These are phyloP conservation scores for Lacanobia wlatinum DNA, from an alignment of 2,888 invertebrate species.

Conservation along the genomic window DNA sequence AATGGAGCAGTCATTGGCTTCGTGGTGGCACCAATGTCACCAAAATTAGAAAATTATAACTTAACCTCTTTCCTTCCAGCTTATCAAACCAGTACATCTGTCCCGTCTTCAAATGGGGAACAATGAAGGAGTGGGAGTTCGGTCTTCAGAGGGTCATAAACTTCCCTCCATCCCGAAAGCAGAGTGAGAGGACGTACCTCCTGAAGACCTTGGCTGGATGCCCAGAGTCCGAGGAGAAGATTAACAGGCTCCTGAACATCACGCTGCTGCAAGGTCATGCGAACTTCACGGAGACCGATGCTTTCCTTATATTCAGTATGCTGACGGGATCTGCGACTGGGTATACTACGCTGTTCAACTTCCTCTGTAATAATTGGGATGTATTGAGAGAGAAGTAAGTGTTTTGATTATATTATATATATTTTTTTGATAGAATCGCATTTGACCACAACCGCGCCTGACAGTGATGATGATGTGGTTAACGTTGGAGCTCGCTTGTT, in stretches of 20 bases:
- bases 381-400: conserved; percentile 92
- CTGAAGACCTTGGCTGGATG: conserved; percentile 95
- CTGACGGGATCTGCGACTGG: conserved; percentile 93
- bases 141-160: conserved; percentile 94
- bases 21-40: too few relatives aligned
- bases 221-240: conserved; percentile 93
- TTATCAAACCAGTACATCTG: conserved; percentile 94
- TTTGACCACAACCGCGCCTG: not conserved
- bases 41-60: not conserved
- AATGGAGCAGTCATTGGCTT: too few relatives aligned
- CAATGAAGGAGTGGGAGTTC: conserved; percentile 95
- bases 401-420: not conserved
- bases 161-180: conserved; percentile 93
- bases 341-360: conserved; percentile 93
- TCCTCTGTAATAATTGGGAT: conserved; percentile 93
- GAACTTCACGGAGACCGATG: conserved; percentile 94
- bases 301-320: conserved; percentile 94
- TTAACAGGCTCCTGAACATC: conserved; percentile 91
- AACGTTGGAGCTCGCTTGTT: too few relatives aligned
- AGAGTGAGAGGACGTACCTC: conserved; percentile 94
- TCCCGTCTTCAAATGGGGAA: conserved; percentile 96
- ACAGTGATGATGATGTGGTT: too few relatives aligned
- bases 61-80: conserved; percentile 80
- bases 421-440: too few relatives aligned
- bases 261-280: conserved; percentile 93